These are phyloP conservation scores for Lepidurus packardi DNA, from an alignment of 1,140 invertebrate species.

Conservation along the genomic window DNA sequence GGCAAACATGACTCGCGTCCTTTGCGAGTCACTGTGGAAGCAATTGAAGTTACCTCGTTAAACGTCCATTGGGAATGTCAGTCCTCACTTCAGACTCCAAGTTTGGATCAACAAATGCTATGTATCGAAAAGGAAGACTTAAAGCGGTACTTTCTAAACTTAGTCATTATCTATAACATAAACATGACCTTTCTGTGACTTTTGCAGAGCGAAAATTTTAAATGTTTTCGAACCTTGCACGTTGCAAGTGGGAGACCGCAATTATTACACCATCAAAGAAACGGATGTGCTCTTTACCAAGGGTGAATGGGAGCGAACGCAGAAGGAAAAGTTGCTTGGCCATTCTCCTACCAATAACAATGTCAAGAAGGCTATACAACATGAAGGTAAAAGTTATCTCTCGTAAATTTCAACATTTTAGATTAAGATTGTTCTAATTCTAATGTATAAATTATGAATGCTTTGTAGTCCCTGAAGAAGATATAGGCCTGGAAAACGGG, in stretches of 20 bases:
- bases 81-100: constrained; percentile 54
- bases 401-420: neutral
- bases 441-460: too few relatives aligned
- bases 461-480: neutral
- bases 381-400: neutral
- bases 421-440: too few relatives aligned
- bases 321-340: constrained; percentile 23
- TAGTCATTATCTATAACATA: neutral
- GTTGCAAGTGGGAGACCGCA: constrained; percentile 78
- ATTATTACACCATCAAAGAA: constrained; percentile 58
- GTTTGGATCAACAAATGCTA: constrained; percentile 58
- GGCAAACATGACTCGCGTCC: neutral
- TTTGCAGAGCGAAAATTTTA: constrained; percentile 61
- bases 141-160: constrained; percentile 47
- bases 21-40: constrained; percentile 54
- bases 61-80: constrained; percentile 76
- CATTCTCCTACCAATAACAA: constrained; percentile 5
- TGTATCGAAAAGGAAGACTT: constrained; percentile 67
- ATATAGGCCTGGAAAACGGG: neutral
- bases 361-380: neutral
- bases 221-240: constrained; percentile 85
- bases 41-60: constrained; percentile 56
- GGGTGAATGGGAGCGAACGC: constrained; percentile 49
- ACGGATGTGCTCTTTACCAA: constrained; percentile 53
- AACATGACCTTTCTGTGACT: constrained; percentile 33